These are phyloP conservation scores for Enoplosus armatus DNA, from an alignment of 2,797 vertebrate genomes.

Conservation along the genomic window DNA sequence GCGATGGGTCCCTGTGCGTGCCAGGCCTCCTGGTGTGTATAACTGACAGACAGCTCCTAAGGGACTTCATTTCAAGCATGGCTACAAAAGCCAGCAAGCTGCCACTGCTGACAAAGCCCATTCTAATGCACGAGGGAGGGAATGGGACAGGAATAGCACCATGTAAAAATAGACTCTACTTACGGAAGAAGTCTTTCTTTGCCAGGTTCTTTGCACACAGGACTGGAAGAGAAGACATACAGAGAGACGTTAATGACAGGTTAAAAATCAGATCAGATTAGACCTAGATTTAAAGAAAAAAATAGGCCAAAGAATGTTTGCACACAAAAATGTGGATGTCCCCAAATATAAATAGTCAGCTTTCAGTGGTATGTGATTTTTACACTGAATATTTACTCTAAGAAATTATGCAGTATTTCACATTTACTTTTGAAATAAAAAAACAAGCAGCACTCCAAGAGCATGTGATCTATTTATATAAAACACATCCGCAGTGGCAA, in stretches of 20 bases:
- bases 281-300: neutral
- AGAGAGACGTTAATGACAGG: conserved; percentile 31
- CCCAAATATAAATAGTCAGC: neutral
- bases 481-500: neutral
- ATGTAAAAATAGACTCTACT: conserved; percentile 84
- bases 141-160: conserved; percentile 59
- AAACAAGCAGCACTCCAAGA: neutral
- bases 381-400: neutral
- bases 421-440: neutral
- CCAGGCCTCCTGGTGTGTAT: conserved; percentile 20
- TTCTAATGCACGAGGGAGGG: conserved; percentile 42
- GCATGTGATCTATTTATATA: neutral
- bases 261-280: conserved; percentile 4
- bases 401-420: neutral
- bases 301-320: neutral
- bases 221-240: conserved; percentile 83
- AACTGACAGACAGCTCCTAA: conserved; percentile 48
- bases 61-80: conserved; percentile 57
- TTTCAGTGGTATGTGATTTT: neutral
- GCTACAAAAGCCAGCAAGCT: conserved; percentile 60
- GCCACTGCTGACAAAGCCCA: conserved; percentile 57
- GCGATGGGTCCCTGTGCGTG: conserved; percentile 14
- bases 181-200: conserved; percentile 99
- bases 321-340: neutral
- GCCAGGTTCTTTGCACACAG: conserved; percentile 98